These are phyloP conservation scores for Paraplagusia blochii DNA, from an alignment of 2,113 vertebrate species.

Conservation along the genomic window DNA sequence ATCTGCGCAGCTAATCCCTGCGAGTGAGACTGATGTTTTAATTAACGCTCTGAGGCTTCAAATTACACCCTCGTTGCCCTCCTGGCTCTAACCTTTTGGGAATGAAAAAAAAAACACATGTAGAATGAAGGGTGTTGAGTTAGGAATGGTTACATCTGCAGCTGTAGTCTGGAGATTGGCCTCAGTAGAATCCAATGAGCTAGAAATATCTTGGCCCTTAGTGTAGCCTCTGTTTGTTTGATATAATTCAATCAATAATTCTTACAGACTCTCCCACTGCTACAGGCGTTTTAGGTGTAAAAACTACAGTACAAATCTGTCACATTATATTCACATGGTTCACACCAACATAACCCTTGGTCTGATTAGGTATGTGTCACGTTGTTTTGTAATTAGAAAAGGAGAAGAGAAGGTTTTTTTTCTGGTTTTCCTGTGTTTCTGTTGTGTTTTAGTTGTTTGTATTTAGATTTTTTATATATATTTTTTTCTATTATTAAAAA, in stretches of 20 bases:
- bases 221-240: slow-evolving; percentile 21
- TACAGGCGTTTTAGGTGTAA: not conserved
- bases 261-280: slow-evolving; percentile 6
- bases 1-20: slow-evolving; percentile 67
- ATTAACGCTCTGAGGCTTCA: slow-evolving; percentile 72
- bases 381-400: no score
- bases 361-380: no score
- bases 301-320: not conserved
- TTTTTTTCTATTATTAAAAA: no score
- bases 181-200: slow-evolving; percentile 17
- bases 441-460: no score
- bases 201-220: slow-evolving; percentile 10
- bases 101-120: slow-evolving; percentile 43
- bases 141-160: slow-evolving; percentile 34
- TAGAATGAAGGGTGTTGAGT: slow-evolving; percentile 8
- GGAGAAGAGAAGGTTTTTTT: no score
- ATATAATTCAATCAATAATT: slow-evolving; percentile 17
- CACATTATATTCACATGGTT: not conserved
- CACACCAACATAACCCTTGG: no score
- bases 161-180: slow-evolving; percentile 19
- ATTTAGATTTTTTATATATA: no score
- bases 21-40: slow-evolving; percentile 74
- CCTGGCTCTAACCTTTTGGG: slow-evolving; percentile 56
- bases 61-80: slow-evolving; percentile 68
- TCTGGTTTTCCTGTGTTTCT: no score